These are phyloP conservation scores for Lasioglossum calceatum DNA, from an alignment of 2,888 invertebrate species.

Conservation along the genomic window DNA sequence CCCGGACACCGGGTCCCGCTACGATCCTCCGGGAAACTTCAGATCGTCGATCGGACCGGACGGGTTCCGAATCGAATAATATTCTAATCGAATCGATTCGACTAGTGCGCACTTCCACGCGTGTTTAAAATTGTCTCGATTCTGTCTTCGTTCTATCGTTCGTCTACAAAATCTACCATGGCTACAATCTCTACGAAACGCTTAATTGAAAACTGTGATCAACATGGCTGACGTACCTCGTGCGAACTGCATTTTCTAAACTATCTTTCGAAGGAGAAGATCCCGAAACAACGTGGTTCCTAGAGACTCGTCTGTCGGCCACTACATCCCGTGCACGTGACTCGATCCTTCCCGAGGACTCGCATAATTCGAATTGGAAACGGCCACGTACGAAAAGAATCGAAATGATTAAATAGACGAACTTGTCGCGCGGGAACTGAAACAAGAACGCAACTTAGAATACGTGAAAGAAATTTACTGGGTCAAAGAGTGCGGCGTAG, in stretches of 20 bases:
- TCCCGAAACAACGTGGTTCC: conserved; percentile 27
- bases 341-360: conserved; percentile 8
- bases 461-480: neutral
- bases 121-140: neutral
- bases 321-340: conserved; percentile 8
- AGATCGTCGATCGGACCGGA: neutral
- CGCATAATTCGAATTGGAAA: neutral
- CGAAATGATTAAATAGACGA: neutral
- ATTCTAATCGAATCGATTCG: conserved; percentile 29
- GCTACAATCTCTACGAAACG: neutral
- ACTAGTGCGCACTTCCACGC: neutral
- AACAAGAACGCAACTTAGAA: neutral
- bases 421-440: neutral
- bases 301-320: conserved; percentile 22
- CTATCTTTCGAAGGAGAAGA: neutral
- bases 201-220: neutral
- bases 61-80: neutral
- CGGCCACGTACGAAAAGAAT: neutral
- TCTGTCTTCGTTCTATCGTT: neutral
- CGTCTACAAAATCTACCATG: neutral
- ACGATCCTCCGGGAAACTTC: conserved; percentile 15
- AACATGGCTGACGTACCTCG: conserved; percentile 30
- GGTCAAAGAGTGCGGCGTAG: neutral
- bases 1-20: neutral
- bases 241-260: conserved; percentile 32